Evolutionary conservation across 2,888 invertebrate species (phyloP).

Genomic region (Ornithoptera alexandrae): DNA sequence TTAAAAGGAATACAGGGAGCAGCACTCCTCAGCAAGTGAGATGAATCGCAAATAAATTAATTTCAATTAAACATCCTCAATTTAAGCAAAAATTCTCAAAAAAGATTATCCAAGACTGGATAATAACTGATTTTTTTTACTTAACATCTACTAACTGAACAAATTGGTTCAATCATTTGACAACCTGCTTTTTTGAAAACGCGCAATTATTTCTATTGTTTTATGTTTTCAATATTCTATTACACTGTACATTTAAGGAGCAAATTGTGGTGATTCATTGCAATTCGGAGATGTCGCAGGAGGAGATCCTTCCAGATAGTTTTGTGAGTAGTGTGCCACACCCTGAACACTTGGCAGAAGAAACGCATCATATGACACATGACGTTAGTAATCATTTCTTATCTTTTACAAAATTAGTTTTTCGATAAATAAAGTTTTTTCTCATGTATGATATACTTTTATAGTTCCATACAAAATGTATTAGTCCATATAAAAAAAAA

Average conservation of each 20-base stretch:
- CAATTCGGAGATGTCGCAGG: slow-evolving; percentile 54
- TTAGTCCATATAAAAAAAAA: no score
- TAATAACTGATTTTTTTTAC: no score
- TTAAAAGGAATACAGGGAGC: slow-evolving; percentile 66
- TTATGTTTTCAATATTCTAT: neutral
- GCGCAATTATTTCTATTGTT: no score
- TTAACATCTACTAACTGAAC: no score
- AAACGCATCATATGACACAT: slow-evolving; percentile 69
- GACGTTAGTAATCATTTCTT: slow-evolving; percentile 46
- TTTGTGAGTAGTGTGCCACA: slow-evolving; percentile 50
- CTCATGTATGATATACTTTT: no score
- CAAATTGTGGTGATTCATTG: slow-evolving; percentile 64
- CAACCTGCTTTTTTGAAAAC: no score
- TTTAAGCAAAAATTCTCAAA: no score
- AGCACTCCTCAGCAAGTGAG: slow-evolving; percentile 66
- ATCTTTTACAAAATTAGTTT: neutral
- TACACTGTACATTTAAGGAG: slow-evolving; percentile 45
- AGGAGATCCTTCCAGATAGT: slow-evolving; percentile 70
- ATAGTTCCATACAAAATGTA: no score
- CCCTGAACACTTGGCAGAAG: slow-evolving; percentile 44
- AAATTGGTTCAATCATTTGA: no score
- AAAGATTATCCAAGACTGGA: no score
- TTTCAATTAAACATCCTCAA: no score
- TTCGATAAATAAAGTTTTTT: no score
- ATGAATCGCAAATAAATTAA: neutral